These are phyloP conservation scores for Paramormyrops kingsleyae DNA, from an alignment of 2,113 vertebrate genomes.

Conservation along the genomic window DNA sequence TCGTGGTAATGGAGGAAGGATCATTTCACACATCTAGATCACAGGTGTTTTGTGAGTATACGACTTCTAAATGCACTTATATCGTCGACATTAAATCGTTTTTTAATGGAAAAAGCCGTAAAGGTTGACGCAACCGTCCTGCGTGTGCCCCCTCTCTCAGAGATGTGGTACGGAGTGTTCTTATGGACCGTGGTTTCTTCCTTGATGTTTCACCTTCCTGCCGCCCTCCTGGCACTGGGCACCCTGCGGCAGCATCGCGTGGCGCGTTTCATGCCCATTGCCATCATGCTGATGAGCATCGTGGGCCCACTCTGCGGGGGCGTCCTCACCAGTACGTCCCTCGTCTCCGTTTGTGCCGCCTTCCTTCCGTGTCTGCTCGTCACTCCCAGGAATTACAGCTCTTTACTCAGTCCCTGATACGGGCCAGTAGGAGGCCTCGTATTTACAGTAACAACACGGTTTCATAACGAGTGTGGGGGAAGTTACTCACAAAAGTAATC, in stretches of 20 bases:
- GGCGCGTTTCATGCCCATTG: constrained; percentile 84
- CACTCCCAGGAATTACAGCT: neutral
- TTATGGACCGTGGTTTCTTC: constrained; percentile 91
- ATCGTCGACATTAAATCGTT: neutral
- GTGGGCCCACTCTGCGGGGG: constrained; percentile 88
- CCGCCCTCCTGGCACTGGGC: constrained; percentile 77
- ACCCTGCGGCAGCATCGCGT: constrained; percentile 85
- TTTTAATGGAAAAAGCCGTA: neutral
- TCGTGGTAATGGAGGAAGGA: neutral
- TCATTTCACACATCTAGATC: neutral
- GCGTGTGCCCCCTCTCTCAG: constrained; percentile 45
- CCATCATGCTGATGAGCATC: constrained; percentile 89
- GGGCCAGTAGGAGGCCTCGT: neutral
- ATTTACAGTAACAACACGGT: neutral
- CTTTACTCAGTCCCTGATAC: neutral
- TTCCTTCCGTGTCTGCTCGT: neutral
- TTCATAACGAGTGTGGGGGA: neutral
- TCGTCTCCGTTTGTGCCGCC: neutral
- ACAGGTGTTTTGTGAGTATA: neutral
- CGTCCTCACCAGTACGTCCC: constrained; percentile 84
- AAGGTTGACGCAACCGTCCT: neutral
- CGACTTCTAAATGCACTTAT: neutral
- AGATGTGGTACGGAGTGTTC: constrained; percentile 98
- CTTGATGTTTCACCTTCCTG: constrained; percentile 82
- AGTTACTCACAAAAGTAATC: too few species aligned